Conservation (phyloP, 2,113 vertebrate genomes). For the Hepsetus odoe region DNA sequence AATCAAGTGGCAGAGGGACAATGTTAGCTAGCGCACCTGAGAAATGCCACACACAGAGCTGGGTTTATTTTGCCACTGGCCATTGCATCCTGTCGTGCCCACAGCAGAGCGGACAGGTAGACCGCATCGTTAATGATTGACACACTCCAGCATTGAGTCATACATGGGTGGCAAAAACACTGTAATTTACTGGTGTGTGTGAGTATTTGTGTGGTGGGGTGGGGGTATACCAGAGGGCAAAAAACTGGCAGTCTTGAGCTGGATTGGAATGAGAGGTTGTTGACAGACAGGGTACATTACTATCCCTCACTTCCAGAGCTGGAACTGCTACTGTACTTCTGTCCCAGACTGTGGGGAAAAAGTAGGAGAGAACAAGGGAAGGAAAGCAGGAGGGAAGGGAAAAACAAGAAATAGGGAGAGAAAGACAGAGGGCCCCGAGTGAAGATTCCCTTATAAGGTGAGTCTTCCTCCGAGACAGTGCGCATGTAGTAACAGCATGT, state of each 20-base stretch:
- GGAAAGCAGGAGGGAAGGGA: conserved; percentile 57
- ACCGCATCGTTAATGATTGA: conserved; percentile 40
- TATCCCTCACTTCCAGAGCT: conserved; percentile 43
- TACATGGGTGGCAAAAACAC: neutral
- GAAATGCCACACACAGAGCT: conserved; percentile 67
- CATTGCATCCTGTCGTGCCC: conserved; percentile 52
- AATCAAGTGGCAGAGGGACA: conserved; percentile 2
- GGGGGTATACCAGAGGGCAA: conserved; percentile 23
- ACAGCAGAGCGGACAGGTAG: conserved; percentile 43
- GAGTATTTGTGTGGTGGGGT: neutral
- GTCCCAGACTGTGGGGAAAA: conserved; percentile 48
- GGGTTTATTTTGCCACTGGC: conserved; percentile 47
- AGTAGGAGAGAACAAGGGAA: conserved; percentile 56
- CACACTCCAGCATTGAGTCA: conserved; percentile 36
- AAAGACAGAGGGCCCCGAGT: conserved; percentile 65
- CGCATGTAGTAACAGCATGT: conserved; percentile 82
- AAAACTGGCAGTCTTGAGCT: conserved; percentile 31
- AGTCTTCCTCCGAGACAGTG: conserved; percentile 83
- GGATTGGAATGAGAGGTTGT: conserved; percentile 53
- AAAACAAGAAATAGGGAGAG: conserved; percentile 27
- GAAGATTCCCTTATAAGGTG: conserved; percentile 86
- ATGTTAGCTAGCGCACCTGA: conserved; percentile 27
- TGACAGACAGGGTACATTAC: conserved; percentile 64
- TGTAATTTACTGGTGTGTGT: conserved; percentile 3
- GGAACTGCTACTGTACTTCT: conserved; percentile 66